These are phyloP conservation scores for Pelusios castaneus DNA, from an alignment of 2,113 vertebrate species.

Conservation along the genomic window DNA sequence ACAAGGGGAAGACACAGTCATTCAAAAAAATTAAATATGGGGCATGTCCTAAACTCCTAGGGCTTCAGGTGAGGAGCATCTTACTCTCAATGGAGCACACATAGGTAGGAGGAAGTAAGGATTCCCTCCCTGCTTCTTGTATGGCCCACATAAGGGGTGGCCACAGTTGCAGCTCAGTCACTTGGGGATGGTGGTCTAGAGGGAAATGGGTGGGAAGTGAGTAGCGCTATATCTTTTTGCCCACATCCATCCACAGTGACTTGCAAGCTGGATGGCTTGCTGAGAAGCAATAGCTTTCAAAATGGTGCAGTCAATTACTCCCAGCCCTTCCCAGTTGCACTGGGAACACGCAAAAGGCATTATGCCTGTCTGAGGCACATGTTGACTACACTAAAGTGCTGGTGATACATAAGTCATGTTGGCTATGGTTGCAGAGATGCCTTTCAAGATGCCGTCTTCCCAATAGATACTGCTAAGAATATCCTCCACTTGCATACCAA, in stretches of 20 bases:
- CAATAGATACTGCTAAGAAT: background rate
- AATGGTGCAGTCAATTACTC: background rate
- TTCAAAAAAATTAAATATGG: background rate
- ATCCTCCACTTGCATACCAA: background rate
- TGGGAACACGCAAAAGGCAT: background rate
- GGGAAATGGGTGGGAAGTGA: background rate
- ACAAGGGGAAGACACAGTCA: background rate
- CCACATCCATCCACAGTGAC: background rate
- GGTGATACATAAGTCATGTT: background rate
- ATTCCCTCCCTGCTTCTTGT: background rate
- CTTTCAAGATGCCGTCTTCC: background rate
- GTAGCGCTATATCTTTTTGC: background rate
- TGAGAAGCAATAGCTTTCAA: background rate
- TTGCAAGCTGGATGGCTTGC: background rate
- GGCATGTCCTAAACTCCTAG: background rate
- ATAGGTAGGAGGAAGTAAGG: too few species aligned
- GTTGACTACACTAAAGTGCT: background rate
- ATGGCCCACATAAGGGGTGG: background rate
- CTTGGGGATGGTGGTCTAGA: too few species aligned
- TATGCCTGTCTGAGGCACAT: background rate
- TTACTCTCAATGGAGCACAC: background rate
- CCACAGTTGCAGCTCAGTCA: background rate
- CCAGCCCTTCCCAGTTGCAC: background rate
- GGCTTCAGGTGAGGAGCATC: background rate
- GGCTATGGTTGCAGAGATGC: background rate